Base-by-base conservation (phyloP, 2,113 vertebrate genomes). In the rat (Rattus norvegicus) region DNA sequence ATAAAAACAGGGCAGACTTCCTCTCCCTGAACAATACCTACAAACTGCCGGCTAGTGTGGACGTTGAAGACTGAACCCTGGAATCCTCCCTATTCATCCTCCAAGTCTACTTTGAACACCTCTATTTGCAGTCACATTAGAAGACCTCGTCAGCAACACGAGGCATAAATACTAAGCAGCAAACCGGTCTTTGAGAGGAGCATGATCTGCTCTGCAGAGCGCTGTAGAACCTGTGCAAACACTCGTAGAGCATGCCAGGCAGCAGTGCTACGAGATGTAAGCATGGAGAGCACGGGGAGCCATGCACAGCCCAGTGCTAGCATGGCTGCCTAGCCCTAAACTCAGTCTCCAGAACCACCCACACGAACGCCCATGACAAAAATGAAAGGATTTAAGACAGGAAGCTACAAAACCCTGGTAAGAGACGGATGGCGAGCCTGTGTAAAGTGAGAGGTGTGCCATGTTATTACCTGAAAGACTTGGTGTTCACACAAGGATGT, bases 391-490 rank as follows among this genome's bases (percentile, higher is more conserved):
- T 20, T 92, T 33, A 84, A 92, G 33, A 63, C 47, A 10, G 22
- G 86, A 95, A 90, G 89, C 24, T 81, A 14, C 80, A 87, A 88
- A 77, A 77, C 33, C 47, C 47, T 93, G 36, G 17, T 91, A 47
- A 91, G 70, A 91, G 49, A 69, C 75, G 47, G 39, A 43, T 2
- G 20, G 59, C 84, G 87, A 79, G 69, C 30, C 52, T 75, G 11
- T 85, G 65, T 94, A 61, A 77, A 61, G n/a, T 54, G 85, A 88
- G 33, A 94, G 16, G 8, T 36, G 4, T 70, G 20, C 17, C 72
- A 36, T 83, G 90, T 65, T 49, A 30, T 67, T 47, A 28, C 19
- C 81, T 28, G 16, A 43, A 86, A 49, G 61, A 67, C 2, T 65
- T 43, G 12, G 36, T n/a, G 22, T 39, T 67, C 65, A 72, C 28